phyloP scores from a whole-genome alignment of 2,888 invertebrate species.

The Diarsia mendica region DNA sequence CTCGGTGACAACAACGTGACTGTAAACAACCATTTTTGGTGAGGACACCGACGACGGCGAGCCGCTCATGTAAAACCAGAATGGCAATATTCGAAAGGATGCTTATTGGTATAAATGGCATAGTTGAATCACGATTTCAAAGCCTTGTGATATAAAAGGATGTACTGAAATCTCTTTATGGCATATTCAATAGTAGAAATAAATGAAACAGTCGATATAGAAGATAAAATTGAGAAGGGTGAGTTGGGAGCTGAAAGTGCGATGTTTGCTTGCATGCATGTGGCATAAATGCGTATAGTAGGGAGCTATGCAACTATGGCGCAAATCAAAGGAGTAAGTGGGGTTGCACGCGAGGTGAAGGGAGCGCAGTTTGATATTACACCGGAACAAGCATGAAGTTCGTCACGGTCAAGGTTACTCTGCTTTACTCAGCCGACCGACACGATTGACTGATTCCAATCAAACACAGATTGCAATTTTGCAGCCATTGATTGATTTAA shows the following conservation, averaged over 20 bases:
- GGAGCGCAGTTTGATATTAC: constrained; percentile 71
- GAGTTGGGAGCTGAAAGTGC: constrained; percentile 1
- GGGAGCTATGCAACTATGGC: constrained; percentile 33
- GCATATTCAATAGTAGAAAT: constrained; percentile 1
- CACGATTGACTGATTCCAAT: constrained; percentile 76
- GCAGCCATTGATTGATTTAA: constrained; percentile 39
- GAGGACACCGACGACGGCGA: not conserved
- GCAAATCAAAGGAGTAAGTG: constrained; percentile 76
- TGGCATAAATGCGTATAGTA: constrained; percentile 29
- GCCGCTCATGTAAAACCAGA: constrained; percentile 28
- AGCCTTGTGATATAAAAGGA: constrained; percentile 28
- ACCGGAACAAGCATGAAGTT: constrained; percentile 73
- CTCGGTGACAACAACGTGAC: constrained; percentile 1
- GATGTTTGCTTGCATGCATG: constrained; percentile 16
- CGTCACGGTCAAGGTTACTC: constrained; percentile 86
- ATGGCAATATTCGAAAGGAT: constrained; percentile 45
- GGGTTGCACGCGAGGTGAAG: constrained; percentile 67
- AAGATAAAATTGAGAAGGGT: constrained; percentile 17
- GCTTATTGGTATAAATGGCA: constrained; percentile 27
- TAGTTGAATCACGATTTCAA: constrained; percentile 36
- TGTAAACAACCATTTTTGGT: constrained; percentile 13
- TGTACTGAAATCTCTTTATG: constrained; percentile 4
- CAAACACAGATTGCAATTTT: constrained; percentile 66
- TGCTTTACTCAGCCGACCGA: constrained; percentile 72
- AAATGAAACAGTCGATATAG: constrained; percentile 16